phyloP scores from a whole-genome alignment of 2,113 vertebrate genomes.

The Perccottus glenii region DNA sequence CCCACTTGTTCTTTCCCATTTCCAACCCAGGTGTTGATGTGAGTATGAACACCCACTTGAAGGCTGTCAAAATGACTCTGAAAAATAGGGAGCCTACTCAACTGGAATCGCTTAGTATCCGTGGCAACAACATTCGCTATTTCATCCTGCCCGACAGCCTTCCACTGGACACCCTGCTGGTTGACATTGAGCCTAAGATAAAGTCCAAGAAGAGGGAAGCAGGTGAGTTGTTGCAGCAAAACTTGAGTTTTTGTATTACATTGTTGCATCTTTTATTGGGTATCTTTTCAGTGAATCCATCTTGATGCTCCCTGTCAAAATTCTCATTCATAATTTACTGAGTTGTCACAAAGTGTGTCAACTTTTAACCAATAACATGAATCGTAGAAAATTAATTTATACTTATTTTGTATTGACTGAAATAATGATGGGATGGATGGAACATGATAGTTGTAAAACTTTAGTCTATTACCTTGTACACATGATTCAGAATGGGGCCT shows the following conservation, averaged over 20 bases:
- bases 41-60: slow-evolving; percentile 99
- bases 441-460: too few species aligned
- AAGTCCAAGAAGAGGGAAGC: slow-evolving; percentile 99
- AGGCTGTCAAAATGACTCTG: slow-evolving; percentile 98
- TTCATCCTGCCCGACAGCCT: slow-evolving; percentile 98
- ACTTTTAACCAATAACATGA: too few species aligned
- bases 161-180: slow-evolving; percentile 95
- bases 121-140: slow-evolving; percentile 98
- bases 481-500: too few species aligned
- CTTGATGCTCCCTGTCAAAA: background rate
- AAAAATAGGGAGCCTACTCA: slow-evolving; percentile 98
- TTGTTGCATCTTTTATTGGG: background rate
- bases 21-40: slow-evolving; percentile 87
- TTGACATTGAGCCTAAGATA: slow-evolving; percentile 98
- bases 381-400: too few species aligned
- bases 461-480: too few species aligned
- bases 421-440: too few species aligned
- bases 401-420: too few species aligned
- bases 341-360: too few species aligned
- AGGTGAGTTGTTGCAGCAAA: slow-evolving; percentile 77
- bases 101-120: slow-evolving; percentile 94
- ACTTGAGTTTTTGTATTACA: background rate
- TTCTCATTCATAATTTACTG: background rate
- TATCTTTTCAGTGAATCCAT: too few species aligned
- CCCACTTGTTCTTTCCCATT: background rate